Base-by-base conservation (phyloP, 1,140 invertebrate genomes). In the Cotesia typhae region DNA sequence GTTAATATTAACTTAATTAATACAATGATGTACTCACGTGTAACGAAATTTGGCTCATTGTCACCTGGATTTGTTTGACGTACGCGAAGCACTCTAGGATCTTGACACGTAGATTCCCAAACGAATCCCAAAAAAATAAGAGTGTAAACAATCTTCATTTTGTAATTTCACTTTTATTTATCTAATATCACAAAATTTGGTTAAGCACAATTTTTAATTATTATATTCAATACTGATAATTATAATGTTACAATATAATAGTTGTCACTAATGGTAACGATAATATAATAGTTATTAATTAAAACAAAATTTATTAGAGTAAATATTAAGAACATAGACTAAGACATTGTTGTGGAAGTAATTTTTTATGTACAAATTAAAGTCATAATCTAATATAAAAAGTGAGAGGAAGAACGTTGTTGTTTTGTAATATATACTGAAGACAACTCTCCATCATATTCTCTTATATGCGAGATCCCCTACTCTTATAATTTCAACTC, bases 391-490 rank as follows among this genome's bases (percentile, higher is more conserved):
- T 36, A 57, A 55, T 36, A 55, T 67, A 60, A 70, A 66, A 72
- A 70, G 38, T 67, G 51, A 64, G 68, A 61, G 74, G 72, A 75
- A 76, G 67, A 77, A 74, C 76, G 70, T 73, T 70, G 71, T 73
- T 71, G 74, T 70, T 80, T 74, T 77, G 75, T 77, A 75, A 78
- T 77, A 77, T 82, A 81, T 80, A 83, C 82, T 84, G 82, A 83
- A 79, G 76, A 78, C 81, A 71, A 74, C 73, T 65, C 77, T 80
- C 80, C 74, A 80, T 83, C 83, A 84, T 84, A 84, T 85, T 82
- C 83, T 83, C 84, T 87, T 86, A 86, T 86, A 87, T 85, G 81
- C 79, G 76, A 79, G 74, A 69, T 55, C 82, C 84, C 84, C 83
- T 82, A 80, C 84, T 81, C 83, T 78, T 75, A 51, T 73, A 70